phyloP scores from a whole-genome alignment of 2,113 vertebrate genomes.

The Mastomys natalensis region DNA sequence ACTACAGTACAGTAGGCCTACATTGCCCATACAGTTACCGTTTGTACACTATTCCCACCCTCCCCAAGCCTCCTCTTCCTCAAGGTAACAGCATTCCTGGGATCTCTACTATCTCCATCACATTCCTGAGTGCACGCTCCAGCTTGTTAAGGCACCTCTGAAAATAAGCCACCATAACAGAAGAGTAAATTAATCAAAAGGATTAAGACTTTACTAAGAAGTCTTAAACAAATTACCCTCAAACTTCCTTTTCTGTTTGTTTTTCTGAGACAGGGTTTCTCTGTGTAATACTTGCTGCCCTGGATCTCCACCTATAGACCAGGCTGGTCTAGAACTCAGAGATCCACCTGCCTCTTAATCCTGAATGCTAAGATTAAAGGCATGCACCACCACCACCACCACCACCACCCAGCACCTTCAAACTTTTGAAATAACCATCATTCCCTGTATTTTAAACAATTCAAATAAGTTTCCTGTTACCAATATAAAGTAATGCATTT shows the following conservation, averaged over 20 bases:
- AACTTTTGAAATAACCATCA: background rate
- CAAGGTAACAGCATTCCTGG: background rate
- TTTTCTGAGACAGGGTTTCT: background rate
- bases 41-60: background rate
- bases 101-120: background rate
- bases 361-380: background rate
- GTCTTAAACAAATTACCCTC: background rate
- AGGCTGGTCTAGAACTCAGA: background rate
- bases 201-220: constrained; percentile 7
- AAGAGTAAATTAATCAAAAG: background rate
- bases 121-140: background rate
- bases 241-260: background rate
- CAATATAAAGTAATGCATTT: background rate
- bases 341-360: background rate
- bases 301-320: background rate
- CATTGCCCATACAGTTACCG: background rate
- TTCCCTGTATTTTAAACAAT: constrained; percentile 2
- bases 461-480: background rate
- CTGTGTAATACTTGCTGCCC: background rate
- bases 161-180: background rate
- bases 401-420: background rate
- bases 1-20: background rate
- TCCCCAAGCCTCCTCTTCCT: background rate
- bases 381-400: background rate
- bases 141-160: background rate